A percentile compares a stretch with the other conserved stretches of the same genome.
Conservation (phyloP, 2,797 vertebrate genomes). For the Brachyrhaphis roseni region DNA sequence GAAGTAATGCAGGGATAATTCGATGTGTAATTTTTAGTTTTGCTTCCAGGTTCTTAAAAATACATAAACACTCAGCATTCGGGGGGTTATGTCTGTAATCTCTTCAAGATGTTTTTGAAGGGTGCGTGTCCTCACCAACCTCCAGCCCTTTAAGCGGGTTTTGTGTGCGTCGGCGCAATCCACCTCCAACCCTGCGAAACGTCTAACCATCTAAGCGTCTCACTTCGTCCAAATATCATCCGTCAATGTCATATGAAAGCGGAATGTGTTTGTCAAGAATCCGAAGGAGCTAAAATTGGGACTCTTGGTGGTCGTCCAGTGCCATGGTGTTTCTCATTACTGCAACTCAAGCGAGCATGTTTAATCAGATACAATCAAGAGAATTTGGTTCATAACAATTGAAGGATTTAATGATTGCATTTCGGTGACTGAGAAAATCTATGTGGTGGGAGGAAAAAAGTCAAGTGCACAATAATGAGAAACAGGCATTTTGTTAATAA, state of each 20-base stretch:
- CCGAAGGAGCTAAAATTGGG: constrained; percentile 52
- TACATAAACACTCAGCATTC: constrained; percentile 73
- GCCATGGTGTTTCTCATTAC: constrained; percentile 66
- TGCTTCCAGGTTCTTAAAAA: constrained; percentile 72
- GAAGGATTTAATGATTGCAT: constrained; percentile 61
- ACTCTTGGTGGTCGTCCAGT: constrained; percentile 68
- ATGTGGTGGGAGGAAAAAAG: constrained; percentile 11
- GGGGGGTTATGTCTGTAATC: constrained; percentile 73
- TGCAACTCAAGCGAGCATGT: constrained; percentile 65
- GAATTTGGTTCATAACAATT: constrained; percentile 69
- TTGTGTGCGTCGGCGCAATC: constrained; percentile 73
- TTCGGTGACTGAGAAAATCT: constrained; percentile 47
- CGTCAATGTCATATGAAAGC: constrained; percentile 80
- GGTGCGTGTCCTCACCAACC: constrained; percentile 66
- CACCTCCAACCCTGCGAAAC: constrained; percentile 69
- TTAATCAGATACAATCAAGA: constrained; percentile 75
- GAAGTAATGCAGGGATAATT: constrained; percentile 60
- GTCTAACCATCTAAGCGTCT: constrained; percentile 76
- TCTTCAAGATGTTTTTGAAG: constrained; percentile 79
- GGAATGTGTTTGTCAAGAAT: constrained; percentile 64
- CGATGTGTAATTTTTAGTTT: constrained; percentile 70
- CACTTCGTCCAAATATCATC: constrained; percentile 80
- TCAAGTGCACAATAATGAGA: constrained; percentile 43
- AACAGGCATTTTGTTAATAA: constrained; percentile 45
- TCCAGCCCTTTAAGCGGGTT: constrained; percentile 51